Percentiles rank a stretch among this genome's conserved stretches.
These are phyloP conservation scores for Oncorhynchus keta DNA, from an alignment of 2,113 vertebrate species.

Conservation along the genomic window DNA sequence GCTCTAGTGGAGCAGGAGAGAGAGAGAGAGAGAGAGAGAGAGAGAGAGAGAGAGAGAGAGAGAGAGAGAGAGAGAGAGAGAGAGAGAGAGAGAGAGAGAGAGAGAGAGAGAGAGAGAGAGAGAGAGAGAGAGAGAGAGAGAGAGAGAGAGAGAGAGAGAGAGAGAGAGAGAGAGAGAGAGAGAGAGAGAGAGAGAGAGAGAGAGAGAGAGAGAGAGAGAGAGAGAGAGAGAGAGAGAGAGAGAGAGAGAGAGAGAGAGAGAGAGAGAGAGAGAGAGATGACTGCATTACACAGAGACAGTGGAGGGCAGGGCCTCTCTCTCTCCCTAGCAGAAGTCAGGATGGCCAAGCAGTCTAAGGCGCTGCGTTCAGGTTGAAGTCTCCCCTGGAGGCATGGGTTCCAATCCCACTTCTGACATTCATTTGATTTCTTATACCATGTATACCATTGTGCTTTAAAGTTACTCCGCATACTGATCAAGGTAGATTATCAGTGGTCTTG, in stretches of 20 bases:
- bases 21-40: slow-evolving; percentile 40
- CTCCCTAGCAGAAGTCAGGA: background rate
- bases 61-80: slow-evolving; percentile 47
- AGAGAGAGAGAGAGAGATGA: slow-evolving; percentile 55
- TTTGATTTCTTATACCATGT: too few relatives aligned
- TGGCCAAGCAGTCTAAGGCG: slow-evolving; percentile 46
- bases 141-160: slow-evolving; percentile 47
- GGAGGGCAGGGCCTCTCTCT: too few relatives aligned
- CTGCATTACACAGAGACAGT: slow-evolving; percentile 41
- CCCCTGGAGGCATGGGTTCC: slow-evolving; percentile 45
- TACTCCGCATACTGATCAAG: too few relatives aligned
- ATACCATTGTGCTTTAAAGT: too few relatives aligned
- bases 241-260: slow-evolving; percentile 55
- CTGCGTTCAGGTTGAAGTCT: slow-evolving; percentile 47
- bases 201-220: slow-evolving; percentile 24
- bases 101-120: slow-evolving; percentile 52
- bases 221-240: slow-evolving; percentile 52
- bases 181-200: slow-evolving; percentile 47
- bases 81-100: slow-evolving; percentile 49
- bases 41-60: slow-evolving; percentile 47
- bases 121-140: slow-evolving; percentile 54
- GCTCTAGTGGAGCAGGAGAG: slow-evolving; percentile 41
- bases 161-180: slow-evolving; percentile 53
- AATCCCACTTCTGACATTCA: slow-evolving; percentile 27
- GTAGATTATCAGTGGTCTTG: too few relatives aligned